A percentile compares a stretch with the other conserved stretches of the same genome.
Conservation (phyloP, 2,113 vertebrate genomes). For the Corapipo altera region DNA sequence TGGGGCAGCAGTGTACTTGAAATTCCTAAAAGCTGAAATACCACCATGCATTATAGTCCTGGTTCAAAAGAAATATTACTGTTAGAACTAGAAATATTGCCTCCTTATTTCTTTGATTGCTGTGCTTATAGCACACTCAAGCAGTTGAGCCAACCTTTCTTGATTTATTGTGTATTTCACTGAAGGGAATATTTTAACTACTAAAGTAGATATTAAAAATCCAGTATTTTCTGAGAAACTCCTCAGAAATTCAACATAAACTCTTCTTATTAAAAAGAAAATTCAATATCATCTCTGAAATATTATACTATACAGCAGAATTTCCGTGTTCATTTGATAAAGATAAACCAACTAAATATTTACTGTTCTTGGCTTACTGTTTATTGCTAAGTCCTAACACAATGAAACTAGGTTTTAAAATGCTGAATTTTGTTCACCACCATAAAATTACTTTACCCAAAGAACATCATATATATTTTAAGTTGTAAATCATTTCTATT, state of each 20-base stretch:
- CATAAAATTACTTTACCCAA: neutral
- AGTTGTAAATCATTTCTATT: neutral
- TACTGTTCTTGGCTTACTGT: slow-evolving; percentile 32
- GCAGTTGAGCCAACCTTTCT: neutral
- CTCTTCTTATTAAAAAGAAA: neutral
- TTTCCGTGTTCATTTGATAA: neutral
- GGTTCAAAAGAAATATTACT: neutral
- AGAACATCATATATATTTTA: neutral
- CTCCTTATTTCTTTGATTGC: slow-evolving; percentile 8
- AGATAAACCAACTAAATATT: slow-evolving; percentile 60
- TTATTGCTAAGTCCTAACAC: slow-evolving; percentile 30
- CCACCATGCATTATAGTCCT: neutral
- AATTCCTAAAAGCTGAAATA: neutral
- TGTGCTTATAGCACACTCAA: neutral
- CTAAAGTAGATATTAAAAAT: slow-evolving; percentile 2
- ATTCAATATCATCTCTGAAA: slow-evolving; percentile 1
- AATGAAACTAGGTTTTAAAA: slow-evolving; percentile 24
- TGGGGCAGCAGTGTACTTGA: neutral
- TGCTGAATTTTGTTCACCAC: neutral
- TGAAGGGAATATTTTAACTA: neutral
- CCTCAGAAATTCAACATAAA: slow-evolving; percentile 22
- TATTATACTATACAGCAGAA: neutral
- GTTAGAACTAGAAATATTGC: neutral
- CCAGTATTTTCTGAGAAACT: neutral
- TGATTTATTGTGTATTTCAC: slow-evolving; percentile 36